Conservation (phyloP, 2,797 vertebrate genomes). For the Parambassis ranga region DNA sequence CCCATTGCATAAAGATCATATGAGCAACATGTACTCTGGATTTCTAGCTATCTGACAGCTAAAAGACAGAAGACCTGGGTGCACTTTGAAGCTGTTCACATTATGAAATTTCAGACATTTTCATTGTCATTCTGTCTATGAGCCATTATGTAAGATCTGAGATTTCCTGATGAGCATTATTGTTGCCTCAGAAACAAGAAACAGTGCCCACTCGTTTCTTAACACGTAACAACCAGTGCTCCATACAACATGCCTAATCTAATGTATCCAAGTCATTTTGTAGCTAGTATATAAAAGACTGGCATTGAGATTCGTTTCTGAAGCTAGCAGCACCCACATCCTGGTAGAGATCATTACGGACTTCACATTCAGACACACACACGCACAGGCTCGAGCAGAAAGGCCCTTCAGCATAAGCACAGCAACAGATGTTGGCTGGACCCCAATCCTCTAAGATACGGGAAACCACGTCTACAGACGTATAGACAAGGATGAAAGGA, state of each 20-base stretch:
- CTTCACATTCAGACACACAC: constrained; percentile 35
- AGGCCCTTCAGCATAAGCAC: constrained; percentile 45
- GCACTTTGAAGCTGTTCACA: not conserved
- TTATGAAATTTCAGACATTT: constrained; percentile 20
- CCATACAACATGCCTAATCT: constrained; percentile 12
- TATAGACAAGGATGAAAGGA: constrained; percentile 44
- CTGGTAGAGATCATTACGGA: constrained; percentile 19
- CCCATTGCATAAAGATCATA: constrained; percentile 15
- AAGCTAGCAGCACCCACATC: constrained; percentile 17
- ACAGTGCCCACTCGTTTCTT: constrained; percentile 51
- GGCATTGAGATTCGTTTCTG: not conserved
- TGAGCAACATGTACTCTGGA: not conserved
- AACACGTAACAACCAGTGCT: constrained; percentile 31
- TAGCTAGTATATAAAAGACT: not conserved
- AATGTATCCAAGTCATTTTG: not conserved
- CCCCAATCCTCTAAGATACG: constrained; percentile 56
- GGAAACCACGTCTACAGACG: constrained; percentile 56
- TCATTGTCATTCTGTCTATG: constrained; percentile 30
- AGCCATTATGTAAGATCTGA: constrained; percentile 63
- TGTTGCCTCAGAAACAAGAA: constrained; percentile 71
- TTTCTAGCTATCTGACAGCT: not conserved
- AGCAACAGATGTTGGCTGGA: constrained; percentile 56
- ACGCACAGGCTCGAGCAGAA: constrained; percentile 11
- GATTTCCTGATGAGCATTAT: constrained; percentile 67
- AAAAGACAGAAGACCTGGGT: not conserved